phyloP scores from a whole-genome alignment of 1,140 invertebrate genomes.

The Diorhabda sublineata region DNA sequence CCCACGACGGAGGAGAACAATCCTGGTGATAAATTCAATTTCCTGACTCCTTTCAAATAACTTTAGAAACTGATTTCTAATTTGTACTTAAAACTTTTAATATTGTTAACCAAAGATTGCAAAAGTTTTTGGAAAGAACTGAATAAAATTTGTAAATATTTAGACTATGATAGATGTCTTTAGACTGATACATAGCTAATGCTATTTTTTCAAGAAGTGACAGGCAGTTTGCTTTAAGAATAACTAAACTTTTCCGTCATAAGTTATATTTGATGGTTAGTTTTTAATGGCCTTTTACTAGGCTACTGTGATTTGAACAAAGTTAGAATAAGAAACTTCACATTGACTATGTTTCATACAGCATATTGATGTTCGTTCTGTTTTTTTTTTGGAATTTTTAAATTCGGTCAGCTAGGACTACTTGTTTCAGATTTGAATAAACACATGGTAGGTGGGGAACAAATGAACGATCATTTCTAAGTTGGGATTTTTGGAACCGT shows the following conservation, averaged over 20 bases:
- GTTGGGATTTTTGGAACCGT: no score
- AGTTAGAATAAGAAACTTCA: constrained; percentile 14
- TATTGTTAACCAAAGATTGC: constrained; percentile 37
- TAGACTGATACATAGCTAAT: constrained; percentile 9
- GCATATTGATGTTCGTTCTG: not conserved
- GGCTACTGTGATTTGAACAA: constrained; percentile 18
- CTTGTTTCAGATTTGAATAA: not conserved
- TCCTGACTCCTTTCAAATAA: constrained; percentile 16
- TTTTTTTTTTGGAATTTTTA: not conserved
- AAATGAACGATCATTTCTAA: not conserved
- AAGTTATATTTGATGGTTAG: not conserved
- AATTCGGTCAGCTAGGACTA: not conserved
- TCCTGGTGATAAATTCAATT: constrained; percentile 63
- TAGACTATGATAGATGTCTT: not conserved
- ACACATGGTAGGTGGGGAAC: constrained; percentile 3
- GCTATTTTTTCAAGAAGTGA: not conserved
- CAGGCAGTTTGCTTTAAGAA: constrained; percentile 8
- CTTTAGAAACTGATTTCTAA: not conserved
- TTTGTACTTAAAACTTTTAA: constrained; percentile 36
- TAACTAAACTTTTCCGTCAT: not conserved
- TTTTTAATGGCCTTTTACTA: not conserved
- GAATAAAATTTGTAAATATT: constrained; percentile 14
- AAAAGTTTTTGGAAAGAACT: constrained; percentile 32
- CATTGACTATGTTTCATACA: not conserved
- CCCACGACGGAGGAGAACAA: constrained; percentile 66